Base-by-base conservation (phyloP, 2,797 vertebrate species). In the Hylomyscus alleni region DNA sequence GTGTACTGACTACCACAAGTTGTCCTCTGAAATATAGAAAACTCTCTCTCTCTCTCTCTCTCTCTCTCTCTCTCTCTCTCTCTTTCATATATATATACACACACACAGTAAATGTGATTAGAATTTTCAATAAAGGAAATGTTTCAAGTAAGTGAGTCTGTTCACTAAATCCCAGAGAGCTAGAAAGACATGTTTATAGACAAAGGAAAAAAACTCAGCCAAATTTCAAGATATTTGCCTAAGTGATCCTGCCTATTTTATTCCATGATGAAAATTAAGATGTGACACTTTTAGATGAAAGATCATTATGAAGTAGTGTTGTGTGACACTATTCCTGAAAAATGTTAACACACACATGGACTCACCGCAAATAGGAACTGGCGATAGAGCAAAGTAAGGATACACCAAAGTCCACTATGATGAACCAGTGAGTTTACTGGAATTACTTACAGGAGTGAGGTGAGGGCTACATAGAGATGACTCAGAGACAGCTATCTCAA, bases 271-370 rank as follows among this genome's bases (percentile, higher is more conserved):
- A 72, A 83, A 93, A 82, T 54, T 76, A n/a, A 20, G 19, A 96
- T 69, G 14, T 81, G 37, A 90, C 40, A 34, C 89, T 85, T 89
- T 93, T 69, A 94, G 10, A 50, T 52, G 26, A 96, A 92, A 87
- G 44, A n/a, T 31, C 19, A n/a, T 52, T 69, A n/a, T 69, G 47
- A 26, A 10, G 20, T 50, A 52, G 22, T 17, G 11, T 69, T 52
- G 31, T 1, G 3, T 52, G 20, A 69, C 3, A 17, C 20, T n/a
- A 4, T 86, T 52, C 47, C 12, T 69, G 34, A 22, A 20, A 52
- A 86, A 69, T 69, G 3, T 37, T 65, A 52, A 37, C 12, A 69
- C 67, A 69, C 67, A 6, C 13, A 52, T 11, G 34, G 20, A 52
- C 47, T 69, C 65, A 69, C 7, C 2, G 34, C 34, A 86, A 52